Evolutionary conservation across 2,888 invertebrate genomes (phyloP).

Genomic region (Lordiphosa andalusiaca): DNA sequence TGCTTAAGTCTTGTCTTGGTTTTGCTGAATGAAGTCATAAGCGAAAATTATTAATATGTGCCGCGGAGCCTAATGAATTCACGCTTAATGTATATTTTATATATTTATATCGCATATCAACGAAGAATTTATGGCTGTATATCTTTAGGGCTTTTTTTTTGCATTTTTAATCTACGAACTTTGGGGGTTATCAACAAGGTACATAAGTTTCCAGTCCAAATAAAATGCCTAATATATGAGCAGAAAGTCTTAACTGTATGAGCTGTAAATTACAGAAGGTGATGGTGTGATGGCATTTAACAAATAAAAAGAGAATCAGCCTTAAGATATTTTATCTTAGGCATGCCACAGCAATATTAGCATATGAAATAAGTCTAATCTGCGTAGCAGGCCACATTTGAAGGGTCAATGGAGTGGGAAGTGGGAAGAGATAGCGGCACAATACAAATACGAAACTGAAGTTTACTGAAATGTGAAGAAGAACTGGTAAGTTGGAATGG

Average conservation of each 20-base stretch:
- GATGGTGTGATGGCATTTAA: slow-evolving; percentile 42
- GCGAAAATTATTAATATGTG: slow-evolving; percentile 45
- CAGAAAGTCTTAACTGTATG: slow-evolving; percentile 59
- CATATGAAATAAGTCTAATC: slow-evolving; percentile 62
- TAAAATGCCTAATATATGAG: slow-evolving; percentile 64
- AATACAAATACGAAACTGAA: background rate
- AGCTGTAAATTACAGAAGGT: slow-evolving; percentile 59
- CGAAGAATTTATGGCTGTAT: slow-evolving; percentile 35
- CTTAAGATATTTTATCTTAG: slow-evolving; percentile 16
- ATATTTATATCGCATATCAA: slow-evolving; percentile 27
- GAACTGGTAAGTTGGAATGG: too few species aligned
- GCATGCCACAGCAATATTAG: slow-evolving; percentile 32
- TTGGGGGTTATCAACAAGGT: slow-evolving; percentile 11
- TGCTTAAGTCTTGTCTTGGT: slow-evolving; percentile 32
- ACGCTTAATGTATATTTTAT: slow-evolving; percentile 53
- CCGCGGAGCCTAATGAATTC: slow-evolving; percentile 45
- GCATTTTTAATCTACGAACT: slow-evolving; percentile 50
- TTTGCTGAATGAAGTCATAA: slow-evolving; percentile 56
- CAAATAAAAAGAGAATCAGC: slow-evolving; percentile 38
- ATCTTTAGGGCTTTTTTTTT: slow-evolving; percentile 42
- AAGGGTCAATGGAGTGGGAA: slow-evolving; percentile 39
- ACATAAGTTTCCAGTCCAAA: slow-evolving; percentile 44
- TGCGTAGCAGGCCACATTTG: slow-evolving; percentile 61
- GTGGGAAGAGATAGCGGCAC: slow-evolving; percentile 22
- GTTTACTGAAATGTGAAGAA: slow-evolving; percentile 1